These are phyloP conservation scores for Zaprionus bogoriensis DNA, from an alignment of 2,888 invertebrate genomes.

Conservation along the genomic window DNA sequence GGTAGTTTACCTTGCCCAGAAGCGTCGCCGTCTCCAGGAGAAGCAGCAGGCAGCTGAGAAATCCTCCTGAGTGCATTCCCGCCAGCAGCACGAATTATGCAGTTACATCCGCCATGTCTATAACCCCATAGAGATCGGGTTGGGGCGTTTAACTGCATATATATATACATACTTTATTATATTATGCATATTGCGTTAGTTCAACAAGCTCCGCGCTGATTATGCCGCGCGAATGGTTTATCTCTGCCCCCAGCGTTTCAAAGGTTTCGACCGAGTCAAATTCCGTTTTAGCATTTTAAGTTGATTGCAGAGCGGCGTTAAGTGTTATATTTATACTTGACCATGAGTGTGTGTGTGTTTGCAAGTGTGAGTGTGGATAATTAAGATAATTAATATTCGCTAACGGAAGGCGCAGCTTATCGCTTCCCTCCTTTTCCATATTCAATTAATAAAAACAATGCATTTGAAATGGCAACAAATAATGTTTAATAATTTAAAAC, in stretches of 20 bases:
- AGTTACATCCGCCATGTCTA: too few species aligned
- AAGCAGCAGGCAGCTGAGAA: constrained; percentile 62
- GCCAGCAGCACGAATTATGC: too few species aligned
- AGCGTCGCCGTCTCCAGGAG: constrained; percentile 85
- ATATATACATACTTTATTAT: not conserved
- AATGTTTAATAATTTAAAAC: constrained; percentile 56
- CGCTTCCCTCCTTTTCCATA: not conserved
- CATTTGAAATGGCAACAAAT: constrained; percentile 70
- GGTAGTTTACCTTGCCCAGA: constrained; percentile 89
- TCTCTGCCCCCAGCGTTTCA: constrained; percentile 27
- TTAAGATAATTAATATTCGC: not conserved
- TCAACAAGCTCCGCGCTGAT: constrained; percentile 5
- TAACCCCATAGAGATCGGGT: too few species aligned
- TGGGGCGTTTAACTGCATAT: not conserved
- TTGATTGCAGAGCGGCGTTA: not conserved
- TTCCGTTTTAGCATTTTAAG: not conserved
- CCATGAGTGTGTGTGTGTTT: not conserved
- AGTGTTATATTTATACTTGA: constrained; percentile 4
- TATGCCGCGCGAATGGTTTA: constrained; percentile 12
- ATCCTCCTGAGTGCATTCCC: constrained; percentile 42
- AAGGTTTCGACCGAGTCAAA: constrained; percentile 11
- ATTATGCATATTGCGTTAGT: not conserved
- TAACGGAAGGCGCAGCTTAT: constrained; percentile 4
- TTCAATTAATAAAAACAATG: constrained; percentile 20
- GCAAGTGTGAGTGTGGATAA: not conserved